These are phyloP conservation scores for Lytechinus pictus DNA, from an alignment of 35 echinoderm and acorn worm genomes.

Conservation along the genomic window DNA sequence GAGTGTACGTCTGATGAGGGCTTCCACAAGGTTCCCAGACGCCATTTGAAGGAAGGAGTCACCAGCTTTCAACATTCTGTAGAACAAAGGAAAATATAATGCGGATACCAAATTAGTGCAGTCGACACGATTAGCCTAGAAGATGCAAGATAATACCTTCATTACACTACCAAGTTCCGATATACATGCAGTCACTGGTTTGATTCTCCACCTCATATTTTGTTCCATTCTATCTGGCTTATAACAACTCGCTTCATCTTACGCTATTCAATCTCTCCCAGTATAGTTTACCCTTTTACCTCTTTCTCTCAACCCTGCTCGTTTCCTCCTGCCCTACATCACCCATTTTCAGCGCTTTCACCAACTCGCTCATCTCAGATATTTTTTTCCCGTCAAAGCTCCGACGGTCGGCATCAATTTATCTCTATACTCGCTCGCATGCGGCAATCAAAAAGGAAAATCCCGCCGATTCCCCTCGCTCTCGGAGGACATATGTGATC, in stretches of 20 bases:
- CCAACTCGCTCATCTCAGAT: slow-evolving; percentile 15
- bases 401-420: slow-evolving; percentile 43
- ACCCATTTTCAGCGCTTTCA: slow-evolving; percentile 2
- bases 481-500: slow-evolving; percentile 45
- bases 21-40: slow-evolving; percentile 93
- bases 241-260: background rate
- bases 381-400: slow-evolving; percentile 20
- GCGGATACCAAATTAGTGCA: background rate
- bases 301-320: background rate
- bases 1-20: slow-evolving; percentile 84
- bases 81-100: slow-evolving; percentile 25
- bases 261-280: background rate
- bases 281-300: background rate
- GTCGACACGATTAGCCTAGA: background rate
- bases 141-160: background rate
- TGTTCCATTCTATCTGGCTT: background rate
- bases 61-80: slow-evolving; percentile 76
- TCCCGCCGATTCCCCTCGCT: slow-evolving; percentile 34
- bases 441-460: slow-evolving; percentile 48
- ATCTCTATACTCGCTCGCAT: slow-evolving; percentile 21
- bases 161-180: too few species aligned
- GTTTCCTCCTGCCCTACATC: background rate
- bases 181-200: too few species aligned
- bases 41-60: slow-evolving; percentile 85
- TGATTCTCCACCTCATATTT: background rate